A percentile compares a stretch with the other conserved stretches of the same genome.
phyloP scores from a whole-genome alignment of 2,797 vertebrate species.

The Trichosurus vulpecula region DNA sequence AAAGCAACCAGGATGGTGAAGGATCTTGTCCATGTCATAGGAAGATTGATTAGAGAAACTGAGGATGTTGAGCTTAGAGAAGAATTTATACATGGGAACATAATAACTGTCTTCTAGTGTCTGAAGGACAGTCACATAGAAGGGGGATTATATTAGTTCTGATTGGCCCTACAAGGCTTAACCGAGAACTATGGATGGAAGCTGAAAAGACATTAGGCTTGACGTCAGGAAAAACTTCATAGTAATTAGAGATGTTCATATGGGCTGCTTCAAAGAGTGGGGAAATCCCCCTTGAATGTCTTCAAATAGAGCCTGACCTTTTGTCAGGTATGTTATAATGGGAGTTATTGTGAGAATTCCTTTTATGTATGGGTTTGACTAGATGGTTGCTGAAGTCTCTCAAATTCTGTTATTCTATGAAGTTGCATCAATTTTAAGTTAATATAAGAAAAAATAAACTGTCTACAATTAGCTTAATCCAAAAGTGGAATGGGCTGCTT shows the following conservation, averaged over 20 bases:
- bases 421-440: background rate
- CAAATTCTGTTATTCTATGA: background rate
- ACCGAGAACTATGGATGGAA: no score
- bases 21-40: background rate
- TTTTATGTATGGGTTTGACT: background rate
- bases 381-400: background rate
- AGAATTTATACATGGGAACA: background rate
- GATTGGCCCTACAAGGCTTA: no score
- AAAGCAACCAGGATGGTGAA: background rate
- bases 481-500: background rate
- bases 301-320: no score
- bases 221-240: no score
- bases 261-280: no score
- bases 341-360: no score
- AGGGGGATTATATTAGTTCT: background rate
- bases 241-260: no score
- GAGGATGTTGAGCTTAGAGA: background rate
- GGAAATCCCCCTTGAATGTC: no score
- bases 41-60: background rate
- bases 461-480: background rate
- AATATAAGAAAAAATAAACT: background rate
- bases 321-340: no score
- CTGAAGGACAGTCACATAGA: background rate
- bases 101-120: background rate
- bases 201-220: no score